phyloP scores from a whole-genome alignment of 2,797 vertebrate genomes.

The Macropus fuliginosus region DNA sequence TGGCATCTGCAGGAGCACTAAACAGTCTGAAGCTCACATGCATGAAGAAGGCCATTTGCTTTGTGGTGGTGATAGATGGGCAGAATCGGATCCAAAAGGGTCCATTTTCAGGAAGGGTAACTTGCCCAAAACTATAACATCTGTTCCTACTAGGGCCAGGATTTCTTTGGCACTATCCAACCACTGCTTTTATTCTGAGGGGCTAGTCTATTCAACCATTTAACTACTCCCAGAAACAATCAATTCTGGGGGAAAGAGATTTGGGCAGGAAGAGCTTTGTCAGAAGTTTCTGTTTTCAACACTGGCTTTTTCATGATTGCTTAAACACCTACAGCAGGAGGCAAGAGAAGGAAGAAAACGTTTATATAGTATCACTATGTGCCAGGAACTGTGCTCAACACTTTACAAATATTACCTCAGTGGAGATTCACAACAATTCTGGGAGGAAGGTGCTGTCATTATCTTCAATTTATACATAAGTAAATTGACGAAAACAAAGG shows the following conservation, averaged over 20 bases:
- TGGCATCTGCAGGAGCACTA: conserved; percentile 52
- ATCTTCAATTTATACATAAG: neutral
- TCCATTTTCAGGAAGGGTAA: conserved; percentile 32
- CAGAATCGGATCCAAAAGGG: conserved; percentile 26
- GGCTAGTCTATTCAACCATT: neutral
- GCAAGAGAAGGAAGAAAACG: neutral
- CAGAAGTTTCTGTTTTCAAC: neutral
- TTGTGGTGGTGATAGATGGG: neutral
- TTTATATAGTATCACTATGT: neutral
- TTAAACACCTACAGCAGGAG: neutral
- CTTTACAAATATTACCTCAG: neutral
- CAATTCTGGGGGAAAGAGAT: neutral
- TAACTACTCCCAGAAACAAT: accelerated
- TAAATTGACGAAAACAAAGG: neutral
- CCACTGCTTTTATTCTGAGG: neutral
- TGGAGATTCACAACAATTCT: neutral
- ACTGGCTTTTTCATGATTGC: neutral
- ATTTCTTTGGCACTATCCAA: neutral
- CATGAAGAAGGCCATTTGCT: conserved; percentile 31
- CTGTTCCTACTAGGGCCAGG: conserved; percentile 9
- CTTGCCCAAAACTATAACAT: neutral
- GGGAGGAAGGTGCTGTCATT: neutral
- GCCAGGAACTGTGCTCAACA: neutral
- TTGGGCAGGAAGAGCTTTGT: neutral
- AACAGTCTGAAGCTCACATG: conserved; percentile 30